A percentile compares a stretch with the other conserved stretches of the same genome.
phyloP scores from a whole-genome alignment of 2,113 vertebrate species.

The Pluvialis apricaria region DNA sequence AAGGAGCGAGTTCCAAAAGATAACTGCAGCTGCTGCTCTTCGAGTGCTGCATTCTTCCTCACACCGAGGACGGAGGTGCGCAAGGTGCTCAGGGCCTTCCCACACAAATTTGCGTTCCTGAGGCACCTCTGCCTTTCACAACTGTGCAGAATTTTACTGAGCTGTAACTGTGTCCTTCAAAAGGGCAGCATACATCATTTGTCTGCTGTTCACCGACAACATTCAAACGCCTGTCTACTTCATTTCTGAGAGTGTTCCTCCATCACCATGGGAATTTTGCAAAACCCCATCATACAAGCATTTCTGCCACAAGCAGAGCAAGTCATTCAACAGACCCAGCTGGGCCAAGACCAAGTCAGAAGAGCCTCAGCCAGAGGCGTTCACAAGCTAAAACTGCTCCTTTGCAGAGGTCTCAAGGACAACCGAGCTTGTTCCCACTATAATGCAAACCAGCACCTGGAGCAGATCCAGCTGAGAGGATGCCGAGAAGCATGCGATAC shows the following conservation, averaged over 20 bases:
- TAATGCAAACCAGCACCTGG: not conserved
- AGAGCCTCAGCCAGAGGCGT: not conserved
- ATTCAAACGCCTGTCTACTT: not conserved
- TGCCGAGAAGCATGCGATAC: not conserved
- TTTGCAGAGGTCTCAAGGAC: not conserved
- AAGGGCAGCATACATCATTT: not conserved
- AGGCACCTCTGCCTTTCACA: not conserved
- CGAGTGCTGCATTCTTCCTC: not conserved
- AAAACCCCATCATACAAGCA: not conserved
- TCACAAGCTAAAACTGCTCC: not conserved
- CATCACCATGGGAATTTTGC: accelerated
- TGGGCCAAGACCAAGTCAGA: not conserved
- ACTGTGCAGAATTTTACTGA: no score
- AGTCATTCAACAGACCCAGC: not conserved
- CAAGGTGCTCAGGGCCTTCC: not conserved
- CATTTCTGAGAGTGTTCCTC: not conserved
- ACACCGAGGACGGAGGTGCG: not conserved
- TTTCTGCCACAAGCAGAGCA: not conserved
- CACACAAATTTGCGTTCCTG: not conserved
- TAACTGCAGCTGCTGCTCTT: not conserved
- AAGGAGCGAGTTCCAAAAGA: not conserved
- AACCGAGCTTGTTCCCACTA: not conserved
- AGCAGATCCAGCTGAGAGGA: not conserved
- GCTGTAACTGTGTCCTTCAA: not conserved
- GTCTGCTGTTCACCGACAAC: not conserved